Evolutionary conservation across 92 coral and sea anemone species (phyloP).

Genomic region (Porites lobata): DNA sequence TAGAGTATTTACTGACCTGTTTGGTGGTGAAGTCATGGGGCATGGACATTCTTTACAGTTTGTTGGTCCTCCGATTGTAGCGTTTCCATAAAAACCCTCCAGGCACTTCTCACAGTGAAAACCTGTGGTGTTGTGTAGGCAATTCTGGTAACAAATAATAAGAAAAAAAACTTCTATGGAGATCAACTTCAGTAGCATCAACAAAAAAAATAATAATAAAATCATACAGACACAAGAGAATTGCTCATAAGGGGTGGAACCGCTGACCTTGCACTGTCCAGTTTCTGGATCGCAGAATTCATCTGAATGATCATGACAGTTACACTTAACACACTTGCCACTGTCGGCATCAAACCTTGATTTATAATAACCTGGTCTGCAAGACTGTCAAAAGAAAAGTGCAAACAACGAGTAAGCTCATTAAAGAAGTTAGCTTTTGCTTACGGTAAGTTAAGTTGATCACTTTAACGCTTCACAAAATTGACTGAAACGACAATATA

Average conservation of each 20-base stretch:
- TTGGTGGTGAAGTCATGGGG: constrained; percentile 85
- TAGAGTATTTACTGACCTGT: constrained; percentile 56
- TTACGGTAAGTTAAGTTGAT: no score
- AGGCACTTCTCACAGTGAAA: constrained; percentile 78
- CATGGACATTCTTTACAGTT: constrained; percentile 93
- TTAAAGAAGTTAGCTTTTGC: no score
- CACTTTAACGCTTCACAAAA: no score
- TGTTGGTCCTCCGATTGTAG: constrained; percentile 76
- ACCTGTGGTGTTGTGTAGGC: constrained; percentile 90
- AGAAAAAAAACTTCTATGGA: neutral
- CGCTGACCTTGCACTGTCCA: constrained; percentile 86
- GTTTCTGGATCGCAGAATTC: constrained; percentile 79
- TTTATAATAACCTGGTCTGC: no score
- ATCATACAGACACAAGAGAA: no score
- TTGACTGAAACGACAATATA: no score
- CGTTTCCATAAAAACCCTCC: constrained; percentile 94
- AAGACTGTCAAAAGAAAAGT: no score
- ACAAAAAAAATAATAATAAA: no score
- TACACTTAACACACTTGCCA: constrained; percentile 74
- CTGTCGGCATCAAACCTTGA: no score
- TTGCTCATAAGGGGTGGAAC: neutral
- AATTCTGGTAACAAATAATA: constrained; percentile 63
- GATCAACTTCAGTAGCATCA: no score
- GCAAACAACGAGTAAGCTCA: no score
- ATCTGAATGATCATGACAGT: constrained; percentile 83